Base-by-base conservation (phyloP, 2,113 vertebrate species). In the Cyrtonyx montezumae region DNA sequence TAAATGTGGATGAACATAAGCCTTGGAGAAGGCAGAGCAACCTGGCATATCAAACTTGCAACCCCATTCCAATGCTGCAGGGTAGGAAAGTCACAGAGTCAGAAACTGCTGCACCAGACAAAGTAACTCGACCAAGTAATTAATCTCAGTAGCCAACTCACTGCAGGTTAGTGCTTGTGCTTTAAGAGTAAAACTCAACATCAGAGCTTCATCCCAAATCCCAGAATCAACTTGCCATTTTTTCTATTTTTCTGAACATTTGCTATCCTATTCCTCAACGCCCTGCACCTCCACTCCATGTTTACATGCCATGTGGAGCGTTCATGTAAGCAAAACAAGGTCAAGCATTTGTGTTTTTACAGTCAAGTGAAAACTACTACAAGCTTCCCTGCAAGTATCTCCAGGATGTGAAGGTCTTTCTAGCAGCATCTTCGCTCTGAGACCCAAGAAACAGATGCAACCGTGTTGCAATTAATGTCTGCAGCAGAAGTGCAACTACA, bases 311-410 rank as follows among this genome's bases (percentile, higher is more conserved):
- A 76, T 82, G 79, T 3, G 8, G 34, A 84, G 75, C 15, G 0
- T 82, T 77, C 82, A 71, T 30, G 42, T 49, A 51, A 91, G 87
- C 82, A 94, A 93, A 94, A 95, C 93, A 95, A 96, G 87, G 94
- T 95, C 94, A 95, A 1, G 0, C 65, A n/a, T 85, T 91, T 69
- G 8, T 81, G 43, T 90, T 87, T 91, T 94, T 59, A 66, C 88
- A 76, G 40, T 90, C 56, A 82, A 66, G 49, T 43, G 36, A 90
- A 74, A 92, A 87, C 32, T 55, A 58, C 74, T 5, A 40, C 61
- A 79, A 40, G 40, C 40, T 40, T 40, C 40, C 40, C 13, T 40
- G 55, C 58, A 30, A 69, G 43, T 75, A 28, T 12, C 49, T 21
- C 51, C 46, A 71, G 61, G 61, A 65, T 77, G 34, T 25, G 51